A percentile compares a stretch with the other conserved stretches of the same genome.
Evolutionary conservation across 2,797 vertebrate species (phyloP).

Genomic region (Typhlichthys subterraneus): DNA sequence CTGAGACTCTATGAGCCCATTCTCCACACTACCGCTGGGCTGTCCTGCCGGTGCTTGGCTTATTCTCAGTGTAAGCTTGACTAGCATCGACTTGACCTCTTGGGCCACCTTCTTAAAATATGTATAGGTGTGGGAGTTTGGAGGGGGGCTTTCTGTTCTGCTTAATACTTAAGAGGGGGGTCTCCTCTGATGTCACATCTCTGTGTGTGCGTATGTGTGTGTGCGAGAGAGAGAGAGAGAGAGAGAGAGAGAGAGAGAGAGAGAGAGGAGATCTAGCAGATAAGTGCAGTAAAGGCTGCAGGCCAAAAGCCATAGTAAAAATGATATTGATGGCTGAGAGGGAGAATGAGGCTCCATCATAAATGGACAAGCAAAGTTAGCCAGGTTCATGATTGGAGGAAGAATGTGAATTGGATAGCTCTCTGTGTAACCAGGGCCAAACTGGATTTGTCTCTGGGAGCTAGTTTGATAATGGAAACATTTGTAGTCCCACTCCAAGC

Average conservation of each 20-base stretch:
- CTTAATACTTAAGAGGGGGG: conserved; percentile 21
- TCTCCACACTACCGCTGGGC: conserved; percentile 33
- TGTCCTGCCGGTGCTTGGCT: conserved; percentile 48
- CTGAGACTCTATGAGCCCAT: conserved; percentile 27
- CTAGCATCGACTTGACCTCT: conserved; percentile 34
- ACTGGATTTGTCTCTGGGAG: conserved; percentile 47
- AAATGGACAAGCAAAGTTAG: conserved; percentile 35
- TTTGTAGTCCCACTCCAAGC: conserved; percentile 30
- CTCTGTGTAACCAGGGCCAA: conserved; percentile 33
- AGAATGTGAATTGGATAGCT: conserved; percentile 46
- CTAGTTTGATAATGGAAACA: conserved; percentile 47
- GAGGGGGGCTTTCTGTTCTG: conserved; percentile 37
- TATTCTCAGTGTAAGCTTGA: conserved; percentile 45
- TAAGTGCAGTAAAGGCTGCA: conserved; percentile 21
- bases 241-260: too few relatives aligned
- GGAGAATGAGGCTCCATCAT: conserved; percentile 6
- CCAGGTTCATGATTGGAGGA: conserved; percentile 40
- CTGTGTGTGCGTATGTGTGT: conserved; percentile 2
- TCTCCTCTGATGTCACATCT: not conserved
- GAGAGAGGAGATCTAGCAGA: not conserved
- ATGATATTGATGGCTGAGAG: conserved; percentile 14
- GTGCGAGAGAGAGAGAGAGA: not conserved
- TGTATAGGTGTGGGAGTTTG: conserved; percentile 7
- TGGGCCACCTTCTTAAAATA: conserved; percentile 33
- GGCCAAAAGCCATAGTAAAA: conserved; percentile 24